A percentile compares a stretch with the other conserved stretches of the same genome.
phyloP scores from a whole-genome alignment of 1,140 invertebrate genomes.

The Drosophila neocordata region DNA sequence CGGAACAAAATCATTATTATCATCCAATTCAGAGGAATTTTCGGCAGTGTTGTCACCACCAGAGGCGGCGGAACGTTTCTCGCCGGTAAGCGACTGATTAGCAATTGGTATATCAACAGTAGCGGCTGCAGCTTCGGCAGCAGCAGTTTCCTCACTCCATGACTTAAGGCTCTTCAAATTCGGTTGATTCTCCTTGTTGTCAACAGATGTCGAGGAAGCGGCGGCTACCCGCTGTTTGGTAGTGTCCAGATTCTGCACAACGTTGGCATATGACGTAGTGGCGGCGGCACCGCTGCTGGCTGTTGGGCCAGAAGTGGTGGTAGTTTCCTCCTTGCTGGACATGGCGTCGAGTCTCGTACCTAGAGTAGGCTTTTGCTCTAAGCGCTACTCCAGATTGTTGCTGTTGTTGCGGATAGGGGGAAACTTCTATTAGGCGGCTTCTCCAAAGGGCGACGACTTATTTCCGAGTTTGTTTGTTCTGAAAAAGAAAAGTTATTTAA shows the following conservation, averaged over 20 bases:
- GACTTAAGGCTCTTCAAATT: slow-evolving; percentile 76
- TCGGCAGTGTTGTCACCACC: slow-evolving; percentile 77
- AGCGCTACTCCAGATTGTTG: slow-evolving; percentile 60
- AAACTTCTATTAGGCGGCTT: slow-evolving; percentile 62
- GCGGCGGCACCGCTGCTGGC: slow-evolving; percentile 31
- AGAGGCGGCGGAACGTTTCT: slow-evolving; percentile 70
- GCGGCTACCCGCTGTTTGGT: slow-evolving; percentile 53
- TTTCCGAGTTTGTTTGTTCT: slow-evolving; percentile 46
- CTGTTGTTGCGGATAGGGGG: slow-evolving; percentile 25
- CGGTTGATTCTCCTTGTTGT: slow-evolving; percentile 80
- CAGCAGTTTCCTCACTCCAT: slow-evolving; percentile 77
- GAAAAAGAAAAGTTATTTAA: slow-evolving; percentile 16
- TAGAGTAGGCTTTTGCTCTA: slow-evolving; percentile 62
- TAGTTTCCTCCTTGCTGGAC: slow-evolving; percentile 77
- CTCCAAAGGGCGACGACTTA: not conserved
- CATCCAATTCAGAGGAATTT: slow-evolving; percentile 83
- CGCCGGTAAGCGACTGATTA: slow-evolving; percentile 47
- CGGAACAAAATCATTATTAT: slow-evolving; percentile 83
- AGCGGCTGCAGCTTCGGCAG: slow-evolving; percentile 61
- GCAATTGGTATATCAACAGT: slow-evolving; percentile 32
- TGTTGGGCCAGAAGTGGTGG: slow-evolving; percentile 21
- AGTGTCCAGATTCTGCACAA: slow-evolving; percentile 74
- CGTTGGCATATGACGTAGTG: slow-evolving; percentile 74
- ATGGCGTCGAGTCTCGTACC: slow-evolving; percentile 44
- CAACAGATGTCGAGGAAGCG: slow-evolving; percentile 32